Evolutionary conservation across 2,113 vertebrate species (phyloP).

Genomic region (Odobenus rosmarus): DNA sequence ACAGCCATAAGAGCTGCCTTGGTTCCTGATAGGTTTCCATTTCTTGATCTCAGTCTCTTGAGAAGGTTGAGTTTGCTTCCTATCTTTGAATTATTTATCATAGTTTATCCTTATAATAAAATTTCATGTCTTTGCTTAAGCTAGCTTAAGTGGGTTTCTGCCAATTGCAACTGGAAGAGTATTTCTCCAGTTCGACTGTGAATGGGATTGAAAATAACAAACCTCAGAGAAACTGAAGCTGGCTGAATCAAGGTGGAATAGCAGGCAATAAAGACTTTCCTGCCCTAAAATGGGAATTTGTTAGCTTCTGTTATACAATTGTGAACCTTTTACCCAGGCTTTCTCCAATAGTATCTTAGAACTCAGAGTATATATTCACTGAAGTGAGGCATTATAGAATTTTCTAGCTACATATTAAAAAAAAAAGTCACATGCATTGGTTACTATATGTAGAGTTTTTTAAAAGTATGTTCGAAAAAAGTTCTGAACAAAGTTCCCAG

Average conservation of each 20-base stretch:
- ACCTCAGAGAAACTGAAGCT: not conserved
- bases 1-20: not conserved
- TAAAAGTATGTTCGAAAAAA: slow-evolving; percentile 16
- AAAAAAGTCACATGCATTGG: not conserved
- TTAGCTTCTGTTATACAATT: not conserved
- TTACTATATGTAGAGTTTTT: not conserved
- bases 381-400: not conserved
- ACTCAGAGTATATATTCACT: not conserved
- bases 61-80: not conserved
- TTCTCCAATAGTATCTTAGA: not conserved
- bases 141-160: not conserved
- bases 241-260: not conserved
- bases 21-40: not conserved
- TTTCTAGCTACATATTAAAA: not conserved
- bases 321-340: not conserved
- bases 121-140: not conserved
- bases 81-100: slow-evolving; percentile 36
- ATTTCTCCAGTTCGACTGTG: not conserved
- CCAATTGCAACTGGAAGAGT: not conserved
- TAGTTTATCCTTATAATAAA: slow-evolving; percentile 20
- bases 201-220: not conserved
- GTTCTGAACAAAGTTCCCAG: not conserved
- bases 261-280: not conserved
- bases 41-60: not conserved
- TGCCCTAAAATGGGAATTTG: not conserved